A percentile compares a stretch with the other conserved stretches of the same genome.
Conservation (phyloP, 2,888 invertebrate genomes). For the Pyralis farinalis region DNA sequence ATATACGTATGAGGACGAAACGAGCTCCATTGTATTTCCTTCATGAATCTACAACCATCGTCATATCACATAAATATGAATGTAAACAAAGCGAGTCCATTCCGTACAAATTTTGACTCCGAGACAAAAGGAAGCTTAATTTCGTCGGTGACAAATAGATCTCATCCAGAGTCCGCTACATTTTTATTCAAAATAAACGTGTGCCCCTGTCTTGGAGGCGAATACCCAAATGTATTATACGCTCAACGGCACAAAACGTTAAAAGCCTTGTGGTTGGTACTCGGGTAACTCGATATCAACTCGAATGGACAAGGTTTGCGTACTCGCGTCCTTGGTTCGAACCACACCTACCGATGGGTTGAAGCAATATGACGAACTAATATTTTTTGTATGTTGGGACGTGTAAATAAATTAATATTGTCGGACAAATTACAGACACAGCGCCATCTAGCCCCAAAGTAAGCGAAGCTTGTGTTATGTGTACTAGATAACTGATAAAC, state of each 20-base stretch:
- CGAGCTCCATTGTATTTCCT: background rate
- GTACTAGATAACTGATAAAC: no score
- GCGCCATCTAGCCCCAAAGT: no score
- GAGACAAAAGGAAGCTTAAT: constrained; percentile 22
- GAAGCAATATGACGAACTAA: no score
- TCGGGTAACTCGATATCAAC: constrained; percentile 15
- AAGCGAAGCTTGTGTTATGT: no score
- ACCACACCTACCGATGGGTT: no score
- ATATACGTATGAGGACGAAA: no score
- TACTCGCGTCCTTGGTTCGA: no score
- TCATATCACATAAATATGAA: background rate
- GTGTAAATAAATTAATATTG: no score
- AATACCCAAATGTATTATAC: constrained; percentile 33
- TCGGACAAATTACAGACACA: no score
- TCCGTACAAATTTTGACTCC: constrained; percentile 1
- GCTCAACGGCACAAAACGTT: constrained; percentile 30
- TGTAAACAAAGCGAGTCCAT: background rate
- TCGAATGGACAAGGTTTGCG: background rate
- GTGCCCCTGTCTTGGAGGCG: constrained; percentile 27
- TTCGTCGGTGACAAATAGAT: constrained; percentile 26
- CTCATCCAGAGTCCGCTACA: constrained; percentile 25
- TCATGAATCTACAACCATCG: background rate
- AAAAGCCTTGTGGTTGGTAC: constrained; percentile 27
- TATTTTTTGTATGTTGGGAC: no score
- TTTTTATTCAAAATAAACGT: constrained; percentile 33